Evolutionary conservation across 2,888 invertebrate species (phyloP), one percentile per base, ranked within the genome.

Genomic region (Aporophyla nigra): DNA sequence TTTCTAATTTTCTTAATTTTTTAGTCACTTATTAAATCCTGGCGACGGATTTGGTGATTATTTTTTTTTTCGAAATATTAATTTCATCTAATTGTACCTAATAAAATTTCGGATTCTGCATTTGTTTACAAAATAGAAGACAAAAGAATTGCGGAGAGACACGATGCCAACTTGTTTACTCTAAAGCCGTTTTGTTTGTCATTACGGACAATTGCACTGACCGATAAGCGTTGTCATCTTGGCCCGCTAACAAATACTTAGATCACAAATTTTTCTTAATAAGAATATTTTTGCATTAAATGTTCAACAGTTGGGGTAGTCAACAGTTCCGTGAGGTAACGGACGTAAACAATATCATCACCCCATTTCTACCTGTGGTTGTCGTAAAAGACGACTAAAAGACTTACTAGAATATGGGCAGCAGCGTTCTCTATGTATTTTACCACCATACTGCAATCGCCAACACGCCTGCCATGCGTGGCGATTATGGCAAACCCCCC

Each of bases 121-220:
- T 63, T 69, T 63, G 69, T 65, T 70, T 70, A 70, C 46, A 46
- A 66, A 49, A 65, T 49, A n/a, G 19, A 19, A 71, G 24, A 67
- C 33, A 33, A 65, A 33, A 66, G 27, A 70, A 33, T 12, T 19
- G 12, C n/a, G 67, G 6, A 27, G 4, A 43, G 40, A 54, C 71
- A 71, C 43, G 71, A 70, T 46, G 71, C 9, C 16, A 27, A 70
- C 70, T 69, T 72, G 71, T 71, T 72, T 53, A 72, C 53, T 21
- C 40, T 70, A 21, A 70, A n/a, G 19, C 21, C 1, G 68, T 21
- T 67, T 67, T 43, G 71, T 71, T 67, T 66, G 49, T 68, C 53
- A 68, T 19, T 19, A 71, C 40, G 33, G 49, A 24, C 67, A 40
- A 43, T 71, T 21, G 43, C n/a, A 46, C 9, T 56, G 54, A 71